Conservation (phyloP, 2,888 invertebrate genomes). For the Xestoiulus laeticollis region DNA sequence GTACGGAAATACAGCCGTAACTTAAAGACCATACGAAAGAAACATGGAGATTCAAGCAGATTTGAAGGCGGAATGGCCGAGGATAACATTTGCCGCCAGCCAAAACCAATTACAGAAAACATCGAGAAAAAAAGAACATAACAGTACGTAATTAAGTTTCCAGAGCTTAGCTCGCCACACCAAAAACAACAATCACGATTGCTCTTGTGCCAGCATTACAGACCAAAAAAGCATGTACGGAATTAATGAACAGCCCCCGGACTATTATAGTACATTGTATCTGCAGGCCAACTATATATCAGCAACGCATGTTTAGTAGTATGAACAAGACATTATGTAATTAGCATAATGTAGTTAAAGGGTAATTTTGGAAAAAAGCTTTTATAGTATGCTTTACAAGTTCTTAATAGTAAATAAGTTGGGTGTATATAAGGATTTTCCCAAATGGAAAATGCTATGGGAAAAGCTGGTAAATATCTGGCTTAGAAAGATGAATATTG, state of each 20-base stretch:
- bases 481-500: too few species aligned
- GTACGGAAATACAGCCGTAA: not conserved
- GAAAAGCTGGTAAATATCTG: too few species aligned
- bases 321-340: too few species aligned
- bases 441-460: too few species aligned
- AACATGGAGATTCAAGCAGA: not conserved
- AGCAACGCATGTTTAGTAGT: too few species aligned
- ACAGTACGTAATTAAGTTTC: not conserved
- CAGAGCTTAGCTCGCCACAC: not conserved
- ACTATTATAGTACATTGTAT: not conserved
- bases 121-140: not conserved
- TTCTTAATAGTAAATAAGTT: too few species aligned
- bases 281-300: too few species aligned
- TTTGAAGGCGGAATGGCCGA: not conserved
- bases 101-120: constrained; percentile 36
- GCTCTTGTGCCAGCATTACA: not conserved
- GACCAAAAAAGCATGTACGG: not conserved
- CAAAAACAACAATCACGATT: not conserved
- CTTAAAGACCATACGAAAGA: not conserved
- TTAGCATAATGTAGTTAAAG: too few species aligned
- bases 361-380: too few species aligned
- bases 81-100: not conserved
- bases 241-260: not conserved
- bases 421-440: too few species aligned
- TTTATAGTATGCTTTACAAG: too few species aligned